Evolutionary conservation across 1,140 invertebrate genomes (phyloP).

Genomic region (Eufriesea mexicana): DNA sequence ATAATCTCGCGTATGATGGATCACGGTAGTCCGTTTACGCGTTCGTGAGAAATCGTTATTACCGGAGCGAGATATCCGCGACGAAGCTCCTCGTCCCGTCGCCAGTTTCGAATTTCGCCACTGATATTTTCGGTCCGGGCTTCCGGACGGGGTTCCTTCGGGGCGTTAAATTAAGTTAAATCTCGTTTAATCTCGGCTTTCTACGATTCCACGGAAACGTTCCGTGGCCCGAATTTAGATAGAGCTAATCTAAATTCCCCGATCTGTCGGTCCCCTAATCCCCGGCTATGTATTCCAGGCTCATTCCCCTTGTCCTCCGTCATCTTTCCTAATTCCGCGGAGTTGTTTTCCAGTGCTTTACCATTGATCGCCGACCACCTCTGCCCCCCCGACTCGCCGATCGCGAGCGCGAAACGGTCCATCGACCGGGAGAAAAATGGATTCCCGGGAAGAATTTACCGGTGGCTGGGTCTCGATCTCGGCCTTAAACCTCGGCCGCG

Average conservation of each 20-base stretch:
- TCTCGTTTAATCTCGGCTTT: slow-evolving; percentile 50
- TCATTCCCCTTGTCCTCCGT: slow-evolving; percentile 20
- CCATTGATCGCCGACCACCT: background rate
- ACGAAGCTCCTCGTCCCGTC: too few relatives aligned
- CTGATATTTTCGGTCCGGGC: slow-evolving; percentile 38
- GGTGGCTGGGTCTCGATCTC: too few relatives aligned
- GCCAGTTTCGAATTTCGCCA: slow-evolving; percentile 34
- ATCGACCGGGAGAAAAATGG: background rate
- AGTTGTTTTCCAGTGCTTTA: slow-evolving; percentile 23
- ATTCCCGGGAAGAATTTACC: background rate
- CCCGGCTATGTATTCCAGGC: background rate
- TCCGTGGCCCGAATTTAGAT: slow-evolving; percentile 45
- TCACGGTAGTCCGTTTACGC: background rate
- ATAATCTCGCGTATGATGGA: slow-evolving; percentile 27
- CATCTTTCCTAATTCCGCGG: slow-evolving; percentile 22
- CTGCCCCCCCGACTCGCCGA: background rate
- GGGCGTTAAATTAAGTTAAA: slow-evolving; percentile 53
- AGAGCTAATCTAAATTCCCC: slow-evolving; percentile 50
- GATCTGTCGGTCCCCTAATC: slow-evolving; percentile 40
- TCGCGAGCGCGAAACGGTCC: background rate
- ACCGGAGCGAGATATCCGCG: background rate
- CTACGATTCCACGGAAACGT: slow-evolving; percentile 36
- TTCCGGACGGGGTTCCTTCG: background rate
- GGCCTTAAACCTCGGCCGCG: too few relatives aligned
- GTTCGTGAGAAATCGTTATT: background rate